Evolutionary conservation across 2,797 vertebrate species (phyloP).

Genomic region (Austrolebias charrua): DNA sequence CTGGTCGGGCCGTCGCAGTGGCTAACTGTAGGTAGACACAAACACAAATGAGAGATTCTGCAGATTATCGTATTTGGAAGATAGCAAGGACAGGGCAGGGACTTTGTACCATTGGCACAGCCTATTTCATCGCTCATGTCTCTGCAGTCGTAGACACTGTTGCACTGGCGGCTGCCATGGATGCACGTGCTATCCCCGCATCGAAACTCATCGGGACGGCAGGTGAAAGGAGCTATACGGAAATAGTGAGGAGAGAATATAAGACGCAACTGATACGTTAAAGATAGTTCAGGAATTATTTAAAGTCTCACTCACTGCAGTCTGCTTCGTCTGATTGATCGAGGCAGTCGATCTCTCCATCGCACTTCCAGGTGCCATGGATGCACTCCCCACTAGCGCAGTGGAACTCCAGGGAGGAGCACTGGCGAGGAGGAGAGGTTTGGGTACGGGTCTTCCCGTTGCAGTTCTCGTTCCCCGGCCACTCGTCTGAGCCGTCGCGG

Average conservation of each 20-base stretch:
- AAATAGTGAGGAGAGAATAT: not conserved
- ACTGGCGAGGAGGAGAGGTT: conserved; percentile 43
- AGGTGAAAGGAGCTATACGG: conserved; percentile 76
- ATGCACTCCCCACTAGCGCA: conserved; percentile 86
- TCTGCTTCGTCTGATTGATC: conserved; percentile 85
- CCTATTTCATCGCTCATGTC: conserved; percentile 87
- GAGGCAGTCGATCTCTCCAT: conserved; percentile 80
- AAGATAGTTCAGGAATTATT: not conserved
- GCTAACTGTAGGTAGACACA: conserved; percentile 64
- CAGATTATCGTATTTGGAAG: not conserved
- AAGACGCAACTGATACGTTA: not conserved
- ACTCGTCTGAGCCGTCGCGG: conserved; percentile 84
- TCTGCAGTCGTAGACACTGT: conserved; percentile 82
- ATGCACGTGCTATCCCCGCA: conserved; percentile 85
- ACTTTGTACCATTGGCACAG: conserved; percentile 82
- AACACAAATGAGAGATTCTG: not conserved
- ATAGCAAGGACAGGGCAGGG: not conserved
- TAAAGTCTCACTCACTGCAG: conserved; percentile 75
- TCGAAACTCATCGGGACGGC: conserved; percentile 86
- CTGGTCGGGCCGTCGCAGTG: conserved; percentile 77
- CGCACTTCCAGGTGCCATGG: conserved; percentile 85
- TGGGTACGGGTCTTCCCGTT: not conserved
- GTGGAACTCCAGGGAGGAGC: conserved; percentile 79
- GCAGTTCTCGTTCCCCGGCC: conserved; percentile 71
- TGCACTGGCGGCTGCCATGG: conserved; percentile 86